Evolutionary conservation across 1,140 invertebrate genomes (phyloP), one percentile per base, ranked within the genome.

Genomic region (Ceratosolen fusciceps): DNA sequence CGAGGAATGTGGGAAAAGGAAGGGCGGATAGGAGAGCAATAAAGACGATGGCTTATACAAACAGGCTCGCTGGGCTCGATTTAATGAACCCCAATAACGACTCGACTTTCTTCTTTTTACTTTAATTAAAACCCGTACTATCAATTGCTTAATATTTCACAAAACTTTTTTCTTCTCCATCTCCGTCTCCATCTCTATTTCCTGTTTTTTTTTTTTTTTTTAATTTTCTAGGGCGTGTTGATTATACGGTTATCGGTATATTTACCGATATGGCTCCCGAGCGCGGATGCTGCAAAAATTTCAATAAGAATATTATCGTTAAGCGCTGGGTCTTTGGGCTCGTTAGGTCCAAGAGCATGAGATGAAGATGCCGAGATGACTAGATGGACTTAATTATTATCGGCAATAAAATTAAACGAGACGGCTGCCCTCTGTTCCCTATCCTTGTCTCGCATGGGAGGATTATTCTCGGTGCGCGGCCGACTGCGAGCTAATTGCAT

Each of bases 331-430:
- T 47, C 49, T 16, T 37, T 5, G 37, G 19, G 58, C n/a, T 76
- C 47, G 34, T 75, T 75, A 75, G 26, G 29, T 60, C 24, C 9
- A 14, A 19, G 10, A 52, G 34, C 14, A 37, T 34, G 10, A 39
- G 34, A 68, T 77, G 74, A 60, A 71, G 56, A 9, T 47, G n/a
- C n/a, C n/a, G 56, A 31, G 79, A 81, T 37, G 79, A 81, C 47
- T 60, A 67, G 68, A 52, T 58, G 43, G n/a, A 70, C 54, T 82
- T 80, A 81, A 82, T 81, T 81, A 70, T 82, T 82, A 82, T 76
- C 78, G 60, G 49, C 74, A 76, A 83, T 82, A 79, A 81, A 85
- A 84, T 84, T 83, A 77, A 83, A 71, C 80, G 58, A 71, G 60
- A 37, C 56, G 34, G 56, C 62, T 39, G 39, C 72, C 67, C 68